phyloP scores from a whole-genome alignment of 2,888 invertebrate species.

The Papilio elwesi region DNA sequence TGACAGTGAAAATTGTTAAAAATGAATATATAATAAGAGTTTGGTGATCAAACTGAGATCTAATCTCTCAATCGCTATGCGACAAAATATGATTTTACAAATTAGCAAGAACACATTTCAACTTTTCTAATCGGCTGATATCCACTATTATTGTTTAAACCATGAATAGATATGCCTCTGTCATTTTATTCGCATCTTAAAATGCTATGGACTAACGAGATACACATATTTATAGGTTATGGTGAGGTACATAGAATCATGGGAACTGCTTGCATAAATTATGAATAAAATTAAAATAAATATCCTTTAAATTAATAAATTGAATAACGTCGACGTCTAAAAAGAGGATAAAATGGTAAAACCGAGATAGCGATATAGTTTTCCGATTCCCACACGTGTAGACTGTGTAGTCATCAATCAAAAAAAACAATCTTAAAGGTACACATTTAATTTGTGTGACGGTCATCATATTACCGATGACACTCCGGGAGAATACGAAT shows the following conservation, averaged over 20 bases:
- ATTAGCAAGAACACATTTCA: too few relatives aligned
- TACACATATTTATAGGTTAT: neutral
- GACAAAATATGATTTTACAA: too few relatives aligned
- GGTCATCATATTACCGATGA: too few relatives aligned
- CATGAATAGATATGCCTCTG: neutral
- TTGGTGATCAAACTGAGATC: too few relatives aligned
- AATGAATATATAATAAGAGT: too few relatives aligned
- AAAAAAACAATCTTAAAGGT: too few relatives aligned
- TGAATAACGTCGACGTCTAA: neutral
- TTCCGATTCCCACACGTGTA: neutral
- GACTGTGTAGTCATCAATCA: neutral
- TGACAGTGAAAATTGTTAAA: too few relatives aligned
- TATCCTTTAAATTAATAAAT: neutral
- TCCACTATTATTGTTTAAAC: neutral
- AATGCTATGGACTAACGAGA: too few relatives aligned
- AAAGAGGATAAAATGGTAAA: neutral
- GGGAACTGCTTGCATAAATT: neutral
- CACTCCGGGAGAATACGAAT: neutral
- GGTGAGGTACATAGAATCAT: too few relatives aligned
- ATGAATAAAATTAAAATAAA: neutral
- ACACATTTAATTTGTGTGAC: too few relatives aligned
- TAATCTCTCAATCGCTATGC: too few relatives aligned
- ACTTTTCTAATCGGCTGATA: too few relatives aligned
- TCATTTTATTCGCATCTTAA: neutral
- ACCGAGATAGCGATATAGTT: constrained; percentile 2